These are phyloP conservation scores for Papilio glaucus DNA, from an alignment of 1,140 invertebrate species.

Conservation along the genomic window DNA sequence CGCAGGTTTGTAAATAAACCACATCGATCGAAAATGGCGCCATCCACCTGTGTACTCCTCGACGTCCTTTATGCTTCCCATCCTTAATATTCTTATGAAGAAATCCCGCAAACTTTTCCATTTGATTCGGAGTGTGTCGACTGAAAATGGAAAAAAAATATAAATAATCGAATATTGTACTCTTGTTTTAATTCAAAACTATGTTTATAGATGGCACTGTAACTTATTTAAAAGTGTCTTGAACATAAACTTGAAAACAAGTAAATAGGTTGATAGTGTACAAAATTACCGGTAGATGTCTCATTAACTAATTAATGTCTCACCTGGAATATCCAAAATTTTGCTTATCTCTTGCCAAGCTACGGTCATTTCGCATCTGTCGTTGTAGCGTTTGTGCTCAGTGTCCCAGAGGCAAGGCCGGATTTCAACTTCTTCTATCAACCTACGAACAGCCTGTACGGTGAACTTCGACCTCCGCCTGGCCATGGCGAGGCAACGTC, in stretches of 20 bases:
- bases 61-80: conserved; percentile 27
- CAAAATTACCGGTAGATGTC: conserved; percentile 12
- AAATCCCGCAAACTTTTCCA: conserved; percentile 63
- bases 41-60: conserved; percentile 55
- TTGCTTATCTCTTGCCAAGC: conserved; percentile 53
- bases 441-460: neutral
- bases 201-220: conserved; percentile 14
- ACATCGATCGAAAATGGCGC: conserved; percentile 53
- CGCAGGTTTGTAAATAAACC: conserved; percentile 45
- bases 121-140: conserved; percentile 49
- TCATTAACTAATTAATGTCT: neutral
- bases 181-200: neutral
- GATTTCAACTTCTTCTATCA: conserved; percentile 54
- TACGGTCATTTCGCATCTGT: conserved; percentile 37
- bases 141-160: conserved; percentile 47
- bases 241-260: neutral
- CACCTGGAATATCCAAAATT: conserved; percentile 47
- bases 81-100: conserved; percentile 55
- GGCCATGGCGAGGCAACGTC: conserved; percentile 18
- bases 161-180: neutral
- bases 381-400: conserved; percentile 49
- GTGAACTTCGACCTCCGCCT: neutral
- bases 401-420: conserved; percentile 57
- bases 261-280: neutral
- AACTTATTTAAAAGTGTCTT: conserved; percentile 29